Conservation (phyloP, 2,888 invertebrate genomes). For the Drosophila pegasa region DNA sequence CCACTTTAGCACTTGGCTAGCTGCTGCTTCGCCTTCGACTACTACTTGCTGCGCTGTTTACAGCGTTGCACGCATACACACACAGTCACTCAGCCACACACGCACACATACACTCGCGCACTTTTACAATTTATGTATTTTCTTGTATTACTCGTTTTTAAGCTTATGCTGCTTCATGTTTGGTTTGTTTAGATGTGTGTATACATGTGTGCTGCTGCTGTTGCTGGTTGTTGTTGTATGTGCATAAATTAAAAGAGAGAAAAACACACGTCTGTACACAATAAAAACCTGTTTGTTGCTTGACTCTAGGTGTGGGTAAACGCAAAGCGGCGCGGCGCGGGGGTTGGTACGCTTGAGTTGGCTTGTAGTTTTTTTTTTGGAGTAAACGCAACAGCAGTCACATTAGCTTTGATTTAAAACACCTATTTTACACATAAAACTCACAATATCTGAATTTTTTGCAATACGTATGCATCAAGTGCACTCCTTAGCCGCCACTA, state of each 20-base stretch:
- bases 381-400: conserved; percentile 48
- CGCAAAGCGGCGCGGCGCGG: conserved; percentile 50
- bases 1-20: conserved; percentile 59
- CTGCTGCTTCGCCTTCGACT: conserved; percentile 50
- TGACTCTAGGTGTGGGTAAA: conserved; percentile 56
- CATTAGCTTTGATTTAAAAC: conserved; percentile 41
- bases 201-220: conserved; percentile 45
- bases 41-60: conserved; percentile 69
- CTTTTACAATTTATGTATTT: conserved; percentile 65
- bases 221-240: conserved; percentile 42
- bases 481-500: neutral
- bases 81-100: too few relatives aligned
- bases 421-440: conserved; percentile 21
- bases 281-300: conserved; percentile 78
- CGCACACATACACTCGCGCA: conserved; percentile 28
- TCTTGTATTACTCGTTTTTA: conserved; percentile 78
- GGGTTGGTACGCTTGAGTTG: conserved; percentile 55
- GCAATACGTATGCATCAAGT: conserved; percentile 2
- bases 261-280: conserved; percentile 75
- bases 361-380: conserved; percentile 51
- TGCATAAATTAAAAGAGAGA: conserved; percentile 74
- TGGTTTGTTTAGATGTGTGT: conserved; percentile 53
- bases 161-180: conserved; percentile 69
- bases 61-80: conserved; percentile 48
- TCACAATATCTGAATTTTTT: conserved; percentile 3